Evolutionary conservation across 2,888 invertebrate species (phyloP).

Genomic region (Leptogaster cylindrica): DNA sequence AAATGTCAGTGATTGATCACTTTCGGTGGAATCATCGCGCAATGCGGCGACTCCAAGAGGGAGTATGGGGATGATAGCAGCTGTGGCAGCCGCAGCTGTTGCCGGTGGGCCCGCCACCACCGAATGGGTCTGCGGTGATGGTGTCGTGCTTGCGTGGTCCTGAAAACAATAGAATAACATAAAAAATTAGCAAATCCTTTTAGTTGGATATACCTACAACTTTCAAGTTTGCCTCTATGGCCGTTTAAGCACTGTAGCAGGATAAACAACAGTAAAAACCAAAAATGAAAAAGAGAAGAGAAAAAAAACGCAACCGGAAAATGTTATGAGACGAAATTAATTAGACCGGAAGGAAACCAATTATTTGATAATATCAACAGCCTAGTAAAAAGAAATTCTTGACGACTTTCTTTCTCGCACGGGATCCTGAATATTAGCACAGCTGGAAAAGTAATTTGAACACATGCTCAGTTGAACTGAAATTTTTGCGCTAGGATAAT

Average conservation of each 20-base stretch:
- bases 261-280: too few relatives aligned
- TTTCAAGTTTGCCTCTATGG: neutral
- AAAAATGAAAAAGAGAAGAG: neutral
- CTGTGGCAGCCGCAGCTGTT: slow-evolving; percentile 63
- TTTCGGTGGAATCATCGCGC: slow-evolving; percentile 63
- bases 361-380: slow-evolving; percentile 13
- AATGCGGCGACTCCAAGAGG: slow-evolving; percentile 62
- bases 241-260: slow-evolving; percentile 7
- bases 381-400: too few relatives aligned
- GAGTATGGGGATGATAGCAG: slow-evolving; percentile 62
- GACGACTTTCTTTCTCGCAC: neutral
- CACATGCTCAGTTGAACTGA: too few relatives aligned
- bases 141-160: slow-evolving; percentile 60
- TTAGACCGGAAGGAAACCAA: slow-evolving; percentile 20
- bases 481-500: too few relatives aligned
- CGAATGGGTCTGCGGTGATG: slow-evolving; percentile 57
- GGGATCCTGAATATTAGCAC: too few relatives aligned
- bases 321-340: neutral
- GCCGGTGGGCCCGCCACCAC: slow-evolving; percentile 63
- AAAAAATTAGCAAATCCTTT: neutral
- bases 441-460: too few relatives aligned
- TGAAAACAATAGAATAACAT: slow-evolving; percentile 44
- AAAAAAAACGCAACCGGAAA: neutral
- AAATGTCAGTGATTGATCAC: slow-evolving; percentile 62
- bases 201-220: neutral